phyloP scores from a whole-genome alignment of 2,888 invertebrate species.

The Torymus tubicola region DNA sequence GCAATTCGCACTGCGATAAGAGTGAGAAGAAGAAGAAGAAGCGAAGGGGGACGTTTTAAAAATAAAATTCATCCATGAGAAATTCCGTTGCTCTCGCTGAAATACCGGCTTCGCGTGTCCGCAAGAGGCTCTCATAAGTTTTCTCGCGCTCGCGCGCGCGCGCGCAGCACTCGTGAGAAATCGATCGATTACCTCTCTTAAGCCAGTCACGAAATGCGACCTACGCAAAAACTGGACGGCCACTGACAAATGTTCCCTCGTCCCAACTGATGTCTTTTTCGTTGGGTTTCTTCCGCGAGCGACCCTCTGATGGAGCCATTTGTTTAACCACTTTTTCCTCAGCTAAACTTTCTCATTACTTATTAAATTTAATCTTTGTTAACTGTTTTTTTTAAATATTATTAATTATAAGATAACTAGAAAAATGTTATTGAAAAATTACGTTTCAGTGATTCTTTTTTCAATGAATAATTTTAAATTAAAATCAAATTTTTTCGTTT shows the following conservation, averaged over 20 bases:
- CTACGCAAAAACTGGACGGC: slow-evolving; percentile 65
- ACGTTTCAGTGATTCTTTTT: too few species aligned
- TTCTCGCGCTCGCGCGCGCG: slow-evolving; percentile 19
- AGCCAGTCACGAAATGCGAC: slow-evolving; percentile 63
- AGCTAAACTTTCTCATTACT: background rate
- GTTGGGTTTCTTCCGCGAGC: slow-evolving; percentile 61
- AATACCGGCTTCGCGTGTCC: slow-evolving; percentile 13
- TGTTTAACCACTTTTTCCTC: slow-evolving; percentile 53
- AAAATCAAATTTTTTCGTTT: too few species aligned
- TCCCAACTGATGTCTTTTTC: slow-evolving; percentile 61
- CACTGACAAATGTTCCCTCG: slow-evolving; percentile 63
- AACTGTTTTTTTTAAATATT: background rate
- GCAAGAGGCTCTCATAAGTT: slow-evolving; percentile 41
- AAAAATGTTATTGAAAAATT: too few species aligned
- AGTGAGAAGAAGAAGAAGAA: background rate
- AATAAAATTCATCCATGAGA: background rate
- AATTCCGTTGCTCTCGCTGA: slow-evolving; percentile 13
- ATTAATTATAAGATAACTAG: too few species aligned
- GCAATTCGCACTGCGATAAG: background rate
- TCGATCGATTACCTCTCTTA: slow-evolving; percentile 51
- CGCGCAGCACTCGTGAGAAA: slow-evolving; percentile 48
- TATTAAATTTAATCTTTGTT: too few species aligned
- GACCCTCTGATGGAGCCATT: slow-evolving; percentile 62
- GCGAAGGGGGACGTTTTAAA: background rate
- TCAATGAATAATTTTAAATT: too few species aligned